These are phyloP conservation scores for Muschampia plurimacula DNA, from an alignment of 2,888 invertebrate genomes.

Conservation along the genomic window DNA sequence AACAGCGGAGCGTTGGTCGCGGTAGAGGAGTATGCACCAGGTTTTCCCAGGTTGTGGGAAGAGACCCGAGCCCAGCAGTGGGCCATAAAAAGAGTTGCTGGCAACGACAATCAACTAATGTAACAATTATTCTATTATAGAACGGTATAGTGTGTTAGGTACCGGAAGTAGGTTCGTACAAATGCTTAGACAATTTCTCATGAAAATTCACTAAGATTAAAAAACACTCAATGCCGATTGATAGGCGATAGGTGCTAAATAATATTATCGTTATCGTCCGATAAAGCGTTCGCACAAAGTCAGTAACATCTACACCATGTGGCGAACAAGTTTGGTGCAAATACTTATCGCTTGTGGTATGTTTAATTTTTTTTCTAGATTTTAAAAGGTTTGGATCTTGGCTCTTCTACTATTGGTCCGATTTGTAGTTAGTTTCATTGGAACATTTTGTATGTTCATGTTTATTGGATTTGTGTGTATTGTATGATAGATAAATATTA, in stretches of 20 bases:
- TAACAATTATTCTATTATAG: neutral
- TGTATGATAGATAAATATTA: no score
- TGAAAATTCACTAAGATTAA: neutral
- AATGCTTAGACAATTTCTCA: neutral
- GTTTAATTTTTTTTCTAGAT: neutral
- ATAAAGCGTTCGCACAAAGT: neutral
- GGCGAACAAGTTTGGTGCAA: slow-evolving; percentile 1
- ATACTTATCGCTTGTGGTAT: neutral
- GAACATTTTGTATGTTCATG: no score
- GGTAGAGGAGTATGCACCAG: no score
- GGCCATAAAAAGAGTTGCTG: no score
- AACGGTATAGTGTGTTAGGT: neutral
- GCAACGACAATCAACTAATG: no score
- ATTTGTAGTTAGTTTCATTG: no score
- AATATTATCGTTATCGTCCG: neutral
- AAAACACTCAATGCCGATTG: slow-evolving; percentile 3
- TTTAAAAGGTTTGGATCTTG: no score
- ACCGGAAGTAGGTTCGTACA: neutral
- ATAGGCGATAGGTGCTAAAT: neutral
- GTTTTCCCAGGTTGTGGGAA: no score
- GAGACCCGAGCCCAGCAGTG: no score
- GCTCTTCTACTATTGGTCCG: no score
- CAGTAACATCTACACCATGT: neutral
- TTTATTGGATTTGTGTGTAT: no score
- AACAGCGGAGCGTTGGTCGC: no score